Conservation (phyloP, 2,888 invertebrate species). For the Teleiodes luculella region DNA sequence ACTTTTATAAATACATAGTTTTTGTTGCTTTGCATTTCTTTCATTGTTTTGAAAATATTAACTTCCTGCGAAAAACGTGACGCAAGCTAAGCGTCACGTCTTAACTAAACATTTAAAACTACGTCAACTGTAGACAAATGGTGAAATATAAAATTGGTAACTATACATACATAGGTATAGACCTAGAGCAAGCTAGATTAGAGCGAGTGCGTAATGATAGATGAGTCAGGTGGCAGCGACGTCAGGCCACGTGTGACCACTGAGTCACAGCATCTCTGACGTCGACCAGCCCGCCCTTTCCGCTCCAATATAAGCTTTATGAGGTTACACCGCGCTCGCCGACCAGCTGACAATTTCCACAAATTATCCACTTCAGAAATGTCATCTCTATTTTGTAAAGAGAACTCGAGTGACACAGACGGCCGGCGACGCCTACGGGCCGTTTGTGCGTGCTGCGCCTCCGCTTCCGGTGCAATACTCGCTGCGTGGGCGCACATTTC, state of each 20-base stretch:
- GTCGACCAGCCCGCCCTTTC: slow-evolving; percentile 38
- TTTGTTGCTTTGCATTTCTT: too few relatives aligned
- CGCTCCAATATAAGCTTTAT: slow-evolving; percentile 25
- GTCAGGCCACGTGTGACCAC: slow-evolving; percentile 58
- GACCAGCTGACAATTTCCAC: slow-evolving; percentile 12
- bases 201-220: slow-evolving; percentile 31
- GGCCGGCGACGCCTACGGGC: slow-evolving; percentile 44
- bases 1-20: too few relatives aligned
- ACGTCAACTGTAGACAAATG: background rate
- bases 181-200: slow-evolving; percentile 35
- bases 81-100: background rate
- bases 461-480: slow-evolving; percentile 56
- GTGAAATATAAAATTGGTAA: background rate
- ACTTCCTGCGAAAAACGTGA: too few relatives aligned
- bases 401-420: slow-evolving; percentile 27
- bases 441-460: slow-evolving; percentile 48
- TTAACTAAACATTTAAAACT: background rate
- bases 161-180: too few relatives aligned
- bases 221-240: slow-evolving; percentile 65
- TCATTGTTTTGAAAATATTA: too few relatives aligned
- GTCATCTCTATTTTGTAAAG: background rate
- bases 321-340: background rate
- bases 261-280: slow-evolving; percentile 19
- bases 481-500: slow-evolving; percentile 62
- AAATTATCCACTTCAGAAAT: slow-evolving; percentile 16